Evolutionary conservation across 30 jellyfish, hydroid and myxozoan species (phyloP).

Genomic region (Pseudorhiza aurosa): DNA sequence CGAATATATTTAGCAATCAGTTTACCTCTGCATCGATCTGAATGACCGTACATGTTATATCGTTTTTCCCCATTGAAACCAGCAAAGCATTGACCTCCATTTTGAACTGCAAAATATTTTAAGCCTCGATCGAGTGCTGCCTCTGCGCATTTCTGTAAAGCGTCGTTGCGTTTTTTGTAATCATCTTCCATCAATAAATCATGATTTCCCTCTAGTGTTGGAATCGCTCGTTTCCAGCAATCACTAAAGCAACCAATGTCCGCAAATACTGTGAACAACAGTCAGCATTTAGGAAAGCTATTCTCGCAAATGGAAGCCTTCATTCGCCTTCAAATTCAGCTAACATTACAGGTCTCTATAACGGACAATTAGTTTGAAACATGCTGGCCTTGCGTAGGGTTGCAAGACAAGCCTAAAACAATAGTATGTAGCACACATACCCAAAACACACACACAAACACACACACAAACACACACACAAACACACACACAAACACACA

Average conservation of each 20-base stretch:
- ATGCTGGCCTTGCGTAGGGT: too few relatives aligned
- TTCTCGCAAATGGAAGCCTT: too few relatives aligned
- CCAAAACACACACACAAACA: too few relatives aligned
- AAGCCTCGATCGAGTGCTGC: conserved; percentile 95
- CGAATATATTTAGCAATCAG: too few relatives aligned
- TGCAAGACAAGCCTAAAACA: too few relatives aligned
- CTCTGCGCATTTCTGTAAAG: conserved; percentile 97
- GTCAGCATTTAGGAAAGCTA: not conserved
- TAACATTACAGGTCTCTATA: too few relatives aligned
- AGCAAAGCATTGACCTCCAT: conserved; percentile 99
- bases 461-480: too few relatives aligned
- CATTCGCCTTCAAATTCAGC: too few relatives aligned
- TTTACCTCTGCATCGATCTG: conserved; percentile 85
- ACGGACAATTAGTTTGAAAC: too few relatives aligned
- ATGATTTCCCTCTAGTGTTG: conserved; percentile 97
- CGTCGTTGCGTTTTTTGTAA: conserved; percentile 86
- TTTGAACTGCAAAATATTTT: conserved; percentile 88
- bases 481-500: too few relatives aligned
- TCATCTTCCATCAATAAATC: conserved; percentile 92
- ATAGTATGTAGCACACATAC: too few relatives aligned
- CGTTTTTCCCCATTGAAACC: conserved; percentile 82
- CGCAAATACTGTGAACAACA: conserved; percentile 89
- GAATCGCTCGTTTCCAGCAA: conserved; percentile 94
- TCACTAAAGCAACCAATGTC: conserved; percentile 93
- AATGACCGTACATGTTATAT: conserved; percentile 86